Conservation (phyloP, 2,113 vertebrate genomes). For the Hemibagrus wyckioides region DNA sequence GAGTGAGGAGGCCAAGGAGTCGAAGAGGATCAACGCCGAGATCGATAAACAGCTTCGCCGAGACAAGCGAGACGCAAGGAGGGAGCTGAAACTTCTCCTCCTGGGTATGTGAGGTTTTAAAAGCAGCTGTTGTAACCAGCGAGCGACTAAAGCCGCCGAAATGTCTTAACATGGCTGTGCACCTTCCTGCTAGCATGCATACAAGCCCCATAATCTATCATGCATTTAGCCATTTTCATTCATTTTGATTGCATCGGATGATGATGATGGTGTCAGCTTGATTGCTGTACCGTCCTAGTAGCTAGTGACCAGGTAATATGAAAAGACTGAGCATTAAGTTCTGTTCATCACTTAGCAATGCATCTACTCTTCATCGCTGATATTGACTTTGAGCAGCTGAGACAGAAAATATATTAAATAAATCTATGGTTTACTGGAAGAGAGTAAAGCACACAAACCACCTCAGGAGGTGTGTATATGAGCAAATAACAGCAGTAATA, state of each 20-base stretch:
- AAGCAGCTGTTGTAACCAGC: neutral
- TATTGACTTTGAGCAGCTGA: neutral
- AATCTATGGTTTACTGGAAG: neutral
- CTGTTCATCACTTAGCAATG: neutral
- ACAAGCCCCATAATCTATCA: neutral
- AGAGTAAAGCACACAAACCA: neutral
- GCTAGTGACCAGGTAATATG: neutral
- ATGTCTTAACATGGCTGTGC: neutral
- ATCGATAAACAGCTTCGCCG: slow-evolving; percentile 96
- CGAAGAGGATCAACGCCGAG: slow-evolving; percentile 97
- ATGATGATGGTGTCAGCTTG: neutral
- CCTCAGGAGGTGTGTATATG: neutral
- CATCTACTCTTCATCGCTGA: neutral
- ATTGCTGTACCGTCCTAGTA: neutral
- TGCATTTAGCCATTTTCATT: no score
- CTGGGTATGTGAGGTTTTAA: slow-evolving; percentile 37
- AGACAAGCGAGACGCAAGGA: slow-evolving; percentile 92
- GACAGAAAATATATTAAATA: neutral
- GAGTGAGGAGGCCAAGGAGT: slow-evolving; percentile 98
- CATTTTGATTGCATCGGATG: neutral
- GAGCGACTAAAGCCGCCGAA: slow-evolving; percentile 21
- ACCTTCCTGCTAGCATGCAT: neutral
- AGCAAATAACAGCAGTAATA: neutral
- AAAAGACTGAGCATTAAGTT: neutral
- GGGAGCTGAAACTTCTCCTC: slow-evolving; percentile 89